Evolutionary conservation across 2,888 invertebrate genomes (phyloP).

Genomic region (Nymphalis urticae): DNA sequence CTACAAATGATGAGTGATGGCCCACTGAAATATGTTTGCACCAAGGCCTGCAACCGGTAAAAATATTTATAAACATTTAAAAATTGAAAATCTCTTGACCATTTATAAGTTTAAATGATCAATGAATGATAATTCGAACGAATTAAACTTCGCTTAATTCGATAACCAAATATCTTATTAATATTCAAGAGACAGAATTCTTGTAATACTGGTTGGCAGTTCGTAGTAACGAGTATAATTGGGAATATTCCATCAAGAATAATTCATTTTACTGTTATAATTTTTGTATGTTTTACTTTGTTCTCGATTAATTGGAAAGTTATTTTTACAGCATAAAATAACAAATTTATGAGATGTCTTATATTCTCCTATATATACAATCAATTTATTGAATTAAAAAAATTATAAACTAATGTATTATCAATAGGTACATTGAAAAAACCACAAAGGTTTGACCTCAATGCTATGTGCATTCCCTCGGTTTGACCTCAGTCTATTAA

Average conservation of each 20-base stretch:
- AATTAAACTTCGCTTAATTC: background rate
- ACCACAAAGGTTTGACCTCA: too few relatives aligned
- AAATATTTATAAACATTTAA: background rate
- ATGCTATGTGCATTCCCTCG: too few relatives aligned
- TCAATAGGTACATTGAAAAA: too few relatives aligned
- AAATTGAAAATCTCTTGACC: background rate
- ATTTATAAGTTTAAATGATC: background rate
- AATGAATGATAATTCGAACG: constrained; percentile 3
- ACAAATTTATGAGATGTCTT: too few relatives aligned
- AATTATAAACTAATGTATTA: too few relatives aligned
- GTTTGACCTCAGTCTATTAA: too few relatives aligned
- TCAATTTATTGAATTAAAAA: too few relatives aligned
- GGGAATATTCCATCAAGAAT: background rate
- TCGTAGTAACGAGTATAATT: background rate
- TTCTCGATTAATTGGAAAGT: background rate
- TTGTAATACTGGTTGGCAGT: background rate
- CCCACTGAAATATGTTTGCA: too few relatives aligned
- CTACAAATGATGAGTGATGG: too few relatives aligned
- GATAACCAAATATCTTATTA: background rate
- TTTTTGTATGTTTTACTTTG: background rate
- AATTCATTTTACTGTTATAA: background rate
- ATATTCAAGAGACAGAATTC: constrained; percentile 1
- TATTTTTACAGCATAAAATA: background rate
- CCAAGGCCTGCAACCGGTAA: too few relatives aligned
- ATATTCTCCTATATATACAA: too few relatives aligned